Conservation (phyloP, 1,140 invertebrate genomes). For the Daktulosphaira vitifoliae region DNA sequence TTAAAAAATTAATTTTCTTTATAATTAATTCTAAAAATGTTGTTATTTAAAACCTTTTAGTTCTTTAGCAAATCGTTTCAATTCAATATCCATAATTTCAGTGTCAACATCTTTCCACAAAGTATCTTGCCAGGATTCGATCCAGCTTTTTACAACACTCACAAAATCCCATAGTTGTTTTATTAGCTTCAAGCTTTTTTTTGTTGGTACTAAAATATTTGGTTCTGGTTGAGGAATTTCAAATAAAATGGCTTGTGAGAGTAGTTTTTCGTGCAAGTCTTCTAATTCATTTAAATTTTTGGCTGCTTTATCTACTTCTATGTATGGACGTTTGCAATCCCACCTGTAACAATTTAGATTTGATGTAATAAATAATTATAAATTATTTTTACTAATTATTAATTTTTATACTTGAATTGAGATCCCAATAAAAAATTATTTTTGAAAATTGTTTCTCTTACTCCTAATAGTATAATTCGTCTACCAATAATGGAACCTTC, state of each 20-base stretch:
- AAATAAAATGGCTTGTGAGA: constrained; percentile 71
- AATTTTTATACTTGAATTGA: constrained; percentile 57
- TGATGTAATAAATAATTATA: neutral
- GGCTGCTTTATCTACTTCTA: constrained; percentile 63
- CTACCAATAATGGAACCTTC: constrained; percentile 58
- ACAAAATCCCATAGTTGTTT: constrained; percentile 88
- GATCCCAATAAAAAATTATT: constrained; percentile 56
- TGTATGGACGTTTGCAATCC: constrained; percentile 63
- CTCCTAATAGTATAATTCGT: constrained; percentile 67
- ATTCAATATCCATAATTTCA: constrained; percentile 88
- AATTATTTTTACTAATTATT: neutral
- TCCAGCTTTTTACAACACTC: constrained; percentile 64
- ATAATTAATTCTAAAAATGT: neutral
- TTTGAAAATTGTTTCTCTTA: constrained; percentile 64
- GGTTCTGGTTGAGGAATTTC: constrained; percentile 78
- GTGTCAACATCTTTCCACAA: constrained; percentile 88
- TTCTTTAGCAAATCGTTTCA: constrained; percentile 83
- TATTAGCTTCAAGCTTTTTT: constrained; percentile 67
- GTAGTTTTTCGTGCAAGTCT: constrained; percentile 55
- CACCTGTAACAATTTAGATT: constrained; percentile 44
- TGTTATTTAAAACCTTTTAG: constrained; percentile 47
- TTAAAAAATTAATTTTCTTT: constrained; percentile 32
- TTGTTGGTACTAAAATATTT: constrained; percentile 61
- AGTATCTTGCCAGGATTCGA: constrained; percentile 86
- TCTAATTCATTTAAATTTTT: constrained; percentile 60